These are phyloP conservation scores for Bombus picipes DNA, from an alignment of 1,140 invertebrate species.

Conservation along the genomic window DNA sequence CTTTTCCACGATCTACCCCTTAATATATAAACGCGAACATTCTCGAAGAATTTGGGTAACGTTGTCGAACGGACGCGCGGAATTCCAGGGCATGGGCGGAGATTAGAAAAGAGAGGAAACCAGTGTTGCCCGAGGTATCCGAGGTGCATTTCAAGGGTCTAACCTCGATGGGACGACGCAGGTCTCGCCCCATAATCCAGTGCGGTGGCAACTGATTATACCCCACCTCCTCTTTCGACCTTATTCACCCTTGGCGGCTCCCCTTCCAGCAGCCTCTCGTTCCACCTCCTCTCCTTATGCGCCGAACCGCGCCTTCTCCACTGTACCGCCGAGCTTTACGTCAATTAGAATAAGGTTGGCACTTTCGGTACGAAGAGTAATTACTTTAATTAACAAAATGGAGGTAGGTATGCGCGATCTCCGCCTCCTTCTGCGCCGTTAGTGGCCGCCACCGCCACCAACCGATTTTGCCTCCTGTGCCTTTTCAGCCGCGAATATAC, in stretches of 20 bases:
- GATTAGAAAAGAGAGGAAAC: conserved; percentile 59
- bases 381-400: conserved; percentile 85
- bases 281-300: conserved; percentile 61
- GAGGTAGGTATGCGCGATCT: conserved; percentile 76
- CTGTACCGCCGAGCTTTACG: conserved; percentile 81
- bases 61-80: conserved; percentile 61
- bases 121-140: conserved; percentile 69
- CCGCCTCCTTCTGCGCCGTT: conserved; percentile 57
- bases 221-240: conserved; percentile 70
- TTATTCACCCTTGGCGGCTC: conserved; percentile 75
- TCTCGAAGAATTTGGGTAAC: conserved; percentile 49
- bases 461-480: conserved; percentile 31
- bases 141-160: conserved; percentile 75
- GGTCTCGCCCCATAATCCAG: conserved; percentile 81
- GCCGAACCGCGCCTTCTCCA: conserved; percentile 64
- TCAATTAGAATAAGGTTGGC: conserved; percentile 84
- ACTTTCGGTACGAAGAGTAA: conserved; percentile 84
- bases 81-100: conserved; percentile 64
- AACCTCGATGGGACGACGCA: conserved; percentile 75
- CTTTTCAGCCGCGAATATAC: conserved; percentile 60
- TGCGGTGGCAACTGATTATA: conserved; percentile 83
- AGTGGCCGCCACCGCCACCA: conserved; percentile 54
- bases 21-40: background rate
- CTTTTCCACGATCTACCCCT: background rate
- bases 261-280: conserved; percentile 24